Evolutionary conservation across 2,797 vertebrate genomes (phyloP).

Genomic region (Champsocephalus gunnari): DNA sequence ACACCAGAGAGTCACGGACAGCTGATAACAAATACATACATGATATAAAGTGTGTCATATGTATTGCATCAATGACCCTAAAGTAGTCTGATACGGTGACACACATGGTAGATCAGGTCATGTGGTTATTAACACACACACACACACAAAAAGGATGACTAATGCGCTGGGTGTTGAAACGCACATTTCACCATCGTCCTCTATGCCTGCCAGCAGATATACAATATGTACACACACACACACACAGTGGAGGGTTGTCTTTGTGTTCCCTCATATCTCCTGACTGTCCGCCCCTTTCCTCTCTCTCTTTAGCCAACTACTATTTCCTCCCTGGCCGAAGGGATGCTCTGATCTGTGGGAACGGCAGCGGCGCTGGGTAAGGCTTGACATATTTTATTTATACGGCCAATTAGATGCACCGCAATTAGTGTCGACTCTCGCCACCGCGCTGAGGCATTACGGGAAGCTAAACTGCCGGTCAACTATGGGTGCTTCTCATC

Average conservation of each 20-base stretch:
- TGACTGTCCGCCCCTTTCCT: constrained; percentile 39
- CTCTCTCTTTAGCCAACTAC: constrained; percentile 87
- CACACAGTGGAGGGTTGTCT: background rate
- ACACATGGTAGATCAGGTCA: background rate
- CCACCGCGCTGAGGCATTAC: constrained; percentile 16
- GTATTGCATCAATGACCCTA: constrained; percentile 4
- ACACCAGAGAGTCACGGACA: constrained; percentile 17
- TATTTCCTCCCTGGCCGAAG: constrained; percentile 92
- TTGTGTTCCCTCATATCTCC: constrained; percentile 15
- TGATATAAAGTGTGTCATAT: background rate
- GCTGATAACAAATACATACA: background rate
- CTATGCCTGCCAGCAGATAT: background rate
- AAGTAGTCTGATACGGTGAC: background rate
- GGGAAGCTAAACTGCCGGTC: constrained; percentile 34
- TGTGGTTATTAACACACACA: background rate
- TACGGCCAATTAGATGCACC: constrained; percentile 60
- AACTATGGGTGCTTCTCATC: constrained; percentile 13
- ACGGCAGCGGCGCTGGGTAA: constrained; percentile 95
- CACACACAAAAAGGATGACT: constrained; percentile 17
- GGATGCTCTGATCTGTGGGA: constrained; percentile 96
- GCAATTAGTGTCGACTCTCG: constrained; percentile 48
- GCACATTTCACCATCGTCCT: constrained; percentile 14
- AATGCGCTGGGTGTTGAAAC: constrained; percentile 21
- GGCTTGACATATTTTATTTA: constrained; percentile 75
- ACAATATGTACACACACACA: background rate